A percentile compares a stretch with the other conserved stretches of the same genome.
Conservation (phyloP, 2,888 invertebrate species). For the Corbicula japonica region DNA sequence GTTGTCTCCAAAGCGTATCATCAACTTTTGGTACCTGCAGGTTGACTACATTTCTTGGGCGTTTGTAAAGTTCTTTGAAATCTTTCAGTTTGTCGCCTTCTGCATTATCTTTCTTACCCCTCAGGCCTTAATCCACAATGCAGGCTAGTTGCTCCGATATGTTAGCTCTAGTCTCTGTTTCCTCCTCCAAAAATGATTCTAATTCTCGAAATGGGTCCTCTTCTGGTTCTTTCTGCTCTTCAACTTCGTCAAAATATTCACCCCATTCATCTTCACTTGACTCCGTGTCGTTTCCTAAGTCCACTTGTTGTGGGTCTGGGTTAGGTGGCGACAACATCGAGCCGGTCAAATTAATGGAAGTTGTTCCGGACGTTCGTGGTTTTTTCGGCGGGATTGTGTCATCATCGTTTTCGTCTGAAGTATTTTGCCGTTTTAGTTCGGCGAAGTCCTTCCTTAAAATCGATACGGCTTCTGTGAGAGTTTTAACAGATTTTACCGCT, state of each 20-base stretch:
- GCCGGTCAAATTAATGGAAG: no score
- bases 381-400: slow-evolving; percentile 10
- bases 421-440: slow-evolving; percentile 3
- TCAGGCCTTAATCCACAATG: not conserved
- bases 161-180: slow-evolving; percentile 10
- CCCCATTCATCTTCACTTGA: no score
- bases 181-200: slow-evolving; percentile 17
- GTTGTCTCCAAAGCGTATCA: slow-evolving; percentile 2
- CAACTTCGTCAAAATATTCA: slow-evolving; percentile 10
- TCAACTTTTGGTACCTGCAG: slow-evolving; percentile 17
- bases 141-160: not conserved
- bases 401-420: slow-evolving; percentile 7
- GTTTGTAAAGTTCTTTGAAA: not conserved
- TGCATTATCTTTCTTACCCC: slow-evolving; percentile 7
- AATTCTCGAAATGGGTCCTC: slow-evolving; percentile 10
- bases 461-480: slow-evolving; percentile 3
- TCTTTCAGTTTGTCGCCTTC: not conserved
- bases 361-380: slow-evolving; percentile 6
- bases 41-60: slow-evolving; percentile 1
- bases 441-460: slow-evolving; percentile 2
- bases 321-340: no score
- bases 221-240: not conserved
- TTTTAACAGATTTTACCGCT: slow-evolving; percentile 9
- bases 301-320: no score
- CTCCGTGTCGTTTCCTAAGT: slow-evolving; percentile 12